These are phyloP conservation scores for Cochlearius cochlearius DNA, from an alignment of 2,113 vertebrate genomes.

Conservation along the genomic window DNA sequence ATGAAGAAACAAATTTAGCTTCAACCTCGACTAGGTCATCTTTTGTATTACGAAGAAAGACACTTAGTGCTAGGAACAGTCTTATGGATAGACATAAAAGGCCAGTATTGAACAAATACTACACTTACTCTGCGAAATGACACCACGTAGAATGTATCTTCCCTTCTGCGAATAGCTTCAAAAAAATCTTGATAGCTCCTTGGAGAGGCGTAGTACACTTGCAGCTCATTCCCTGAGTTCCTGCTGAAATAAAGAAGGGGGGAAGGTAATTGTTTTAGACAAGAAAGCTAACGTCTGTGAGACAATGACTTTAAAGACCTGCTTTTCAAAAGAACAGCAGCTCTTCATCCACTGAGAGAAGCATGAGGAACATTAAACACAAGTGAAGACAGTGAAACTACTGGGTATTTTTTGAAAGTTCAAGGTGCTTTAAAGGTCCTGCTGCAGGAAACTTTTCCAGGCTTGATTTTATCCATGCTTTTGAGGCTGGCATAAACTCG, in stretches of 20 bases:
- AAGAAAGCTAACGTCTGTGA: not conserved
- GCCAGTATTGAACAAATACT: not conserved
- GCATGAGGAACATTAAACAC: not conserved
- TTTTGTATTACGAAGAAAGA: not conserved
- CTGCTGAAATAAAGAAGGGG: slow-evolving; percentile 54
- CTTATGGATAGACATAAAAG: not conserved
- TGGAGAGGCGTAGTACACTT: slow-evolving; percentile 90
- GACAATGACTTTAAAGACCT: not conserved
- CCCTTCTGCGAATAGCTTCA: slow-evolving; percentile 86
- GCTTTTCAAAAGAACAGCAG: not conserved
- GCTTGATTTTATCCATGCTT: not conserved
- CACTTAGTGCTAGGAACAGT: not conserved
- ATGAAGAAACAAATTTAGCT: not conserved
- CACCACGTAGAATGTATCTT: slow-evolving; percentile 94
- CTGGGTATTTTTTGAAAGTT: not conserved
- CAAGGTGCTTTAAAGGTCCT: not conserved
- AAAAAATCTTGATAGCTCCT: slow-evolving; percentile 89
- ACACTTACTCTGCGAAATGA: slow-evolving; percentile 92
- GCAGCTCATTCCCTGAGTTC: slow-evolving; percentile 86
- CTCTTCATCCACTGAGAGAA: not conserved
- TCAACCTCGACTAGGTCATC: not conserved
- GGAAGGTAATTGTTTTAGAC: not conserved
- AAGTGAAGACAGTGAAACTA: not conserved
- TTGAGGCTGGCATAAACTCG: not conserved
- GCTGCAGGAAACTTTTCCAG: not conserved